phyloP scores from a whole-genome alignment of 2,888 invertebrate species.

The Leucania comma region DNA sequence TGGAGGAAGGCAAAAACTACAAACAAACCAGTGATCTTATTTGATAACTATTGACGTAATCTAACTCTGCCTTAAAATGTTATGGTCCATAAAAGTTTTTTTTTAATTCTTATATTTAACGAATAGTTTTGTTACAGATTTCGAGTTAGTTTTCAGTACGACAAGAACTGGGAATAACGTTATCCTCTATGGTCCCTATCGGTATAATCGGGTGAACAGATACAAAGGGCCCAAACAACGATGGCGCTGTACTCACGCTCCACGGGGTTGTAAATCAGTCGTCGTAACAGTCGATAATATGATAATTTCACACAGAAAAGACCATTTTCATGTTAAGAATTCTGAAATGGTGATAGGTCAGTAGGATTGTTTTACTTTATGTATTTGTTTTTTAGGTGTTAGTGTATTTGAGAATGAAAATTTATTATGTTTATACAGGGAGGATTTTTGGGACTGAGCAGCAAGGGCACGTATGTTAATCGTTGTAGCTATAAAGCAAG shows the following conservation, averaged over 20 bases:
- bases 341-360: background rate
- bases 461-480: no score
- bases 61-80: no score
- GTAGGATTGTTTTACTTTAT: background rate
- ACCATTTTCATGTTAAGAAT: slow-evolving; percentile 1
- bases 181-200: slow-evolving; percentile 12
- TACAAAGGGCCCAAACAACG: slow-evolving; percentile 30
- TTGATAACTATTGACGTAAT: no score
- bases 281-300: slow-evolving; percentile 4
- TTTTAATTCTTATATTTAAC: background rate
- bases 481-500: no score
- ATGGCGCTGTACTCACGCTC: slow-evolving; percentile 36
- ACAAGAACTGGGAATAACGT: slow-evolving; percentile 20
- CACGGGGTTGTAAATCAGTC: slow-evolving; percentile 12
- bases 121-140: slow-evolving; percentile 20
- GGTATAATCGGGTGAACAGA: slow-evolving; percentile 19
- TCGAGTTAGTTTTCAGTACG: slow-evolving; percentile 8
- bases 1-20: no score
- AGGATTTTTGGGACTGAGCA: no score
- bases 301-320: slow-evolving; percentile 7
- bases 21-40: no score
- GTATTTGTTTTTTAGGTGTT: no score
- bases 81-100: no score
- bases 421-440: no score
- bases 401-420: no score